Base-by-base conservation (phyloP, 2,113 vertebrate genomes). In the Anguilla japonica region DNA sequence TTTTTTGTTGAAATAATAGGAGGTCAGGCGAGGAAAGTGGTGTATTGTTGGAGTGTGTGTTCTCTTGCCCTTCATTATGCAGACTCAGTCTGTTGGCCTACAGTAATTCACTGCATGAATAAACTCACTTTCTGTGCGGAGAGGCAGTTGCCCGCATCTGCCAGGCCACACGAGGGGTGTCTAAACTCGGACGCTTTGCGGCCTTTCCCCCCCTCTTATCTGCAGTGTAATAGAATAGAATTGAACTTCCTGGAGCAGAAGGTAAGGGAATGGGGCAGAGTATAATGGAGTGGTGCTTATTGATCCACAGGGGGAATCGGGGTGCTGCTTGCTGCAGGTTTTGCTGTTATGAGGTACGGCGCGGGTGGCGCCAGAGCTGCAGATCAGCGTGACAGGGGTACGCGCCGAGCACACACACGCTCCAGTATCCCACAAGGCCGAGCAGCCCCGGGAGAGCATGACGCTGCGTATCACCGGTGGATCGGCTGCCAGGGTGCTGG, bases 21-120 rank as follows among this genome's bases (percentile, higher is more conserved):
- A 29, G n/a, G 71, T 34, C n/a, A 34, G 26, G 1, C 34, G 71
- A 75, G 71, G 71, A n/a, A 7, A 75, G n/a, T 26, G 11, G 71
- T 75, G 9, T n/a, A 67, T 67, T 26, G 20, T 26, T 8, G 71
- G 71, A 29, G 26, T 75, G 1, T 13, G n/a, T 34, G n/a, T 75
- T 22, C 60, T 67, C 18, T 67, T 67, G 71, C 71, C n/a, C 71
- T 75, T 75, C 71, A 75, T 75, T 75, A 75, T 75, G 26, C 71
- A 75, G 71, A 75, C 26, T 22, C 20, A 4, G 71, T 29, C 71
- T 34, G 71, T n/a, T 16, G 63, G 20, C 63, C 63, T 1, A 5
- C 43, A 46, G 20, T 71, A 22, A 34, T 75, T 75, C 71, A 75
- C 71, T 75, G 71, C 71, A 34, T 75, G 71, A 75, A 75, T 75